Base-by-base conservation (phyloP, 2,888 invertebrate species). In the Taphrorychus bicolor region DNA sequence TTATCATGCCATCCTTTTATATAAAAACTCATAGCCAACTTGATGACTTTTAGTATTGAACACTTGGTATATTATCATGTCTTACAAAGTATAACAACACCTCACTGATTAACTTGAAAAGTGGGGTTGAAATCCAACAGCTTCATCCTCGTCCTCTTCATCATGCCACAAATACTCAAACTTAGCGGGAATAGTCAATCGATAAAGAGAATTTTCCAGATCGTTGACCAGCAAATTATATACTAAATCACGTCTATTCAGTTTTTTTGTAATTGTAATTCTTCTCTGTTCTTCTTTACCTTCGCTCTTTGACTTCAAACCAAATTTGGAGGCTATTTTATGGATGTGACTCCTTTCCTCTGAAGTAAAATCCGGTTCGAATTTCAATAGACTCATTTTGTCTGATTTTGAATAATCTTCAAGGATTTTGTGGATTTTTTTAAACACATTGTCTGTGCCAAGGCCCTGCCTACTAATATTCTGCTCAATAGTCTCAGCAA, bases 301-400 rank as follows among this genome's bases (percentile, higher is more conserved):
- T 42, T 75, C 75, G 54, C 77, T 77, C 61, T 76, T 77, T 2
- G 75, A 74, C 62, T 75, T 76, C 42, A 77, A 66, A 24, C 76
- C 72, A 53, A 73, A 73, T 23, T 74, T 74, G 49, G 68, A 59
- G 11, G 76, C 76, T n/a, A 75, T 73, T 57, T 73, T 72, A 56
- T 77, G 77, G 41, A 77, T 76, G n/a, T 73, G 74, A 16, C 75
- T 76, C 49, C 77, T 69, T 69, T 77, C 77, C 41, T 76, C 74
- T 59, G 74, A 74, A 9, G 73, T 74, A 66, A 77, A 77, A 51
- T 75, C 73, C 4, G 75, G 73, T 56, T 75, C 76, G 61, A 77
- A 77, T 18, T 72, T 74, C 42, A 77, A 53, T 11, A 74, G 71
- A 5, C 72, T 72, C 9, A 77, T 71, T 72, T 75, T 76, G 5